A percentile compares a stretch with the other conserved stretches of the same genome.
phyloP scores from a whole-genome alignment of 35 echinoderm and acorn worm genomes.

The Anneissia japonica region DNA sequence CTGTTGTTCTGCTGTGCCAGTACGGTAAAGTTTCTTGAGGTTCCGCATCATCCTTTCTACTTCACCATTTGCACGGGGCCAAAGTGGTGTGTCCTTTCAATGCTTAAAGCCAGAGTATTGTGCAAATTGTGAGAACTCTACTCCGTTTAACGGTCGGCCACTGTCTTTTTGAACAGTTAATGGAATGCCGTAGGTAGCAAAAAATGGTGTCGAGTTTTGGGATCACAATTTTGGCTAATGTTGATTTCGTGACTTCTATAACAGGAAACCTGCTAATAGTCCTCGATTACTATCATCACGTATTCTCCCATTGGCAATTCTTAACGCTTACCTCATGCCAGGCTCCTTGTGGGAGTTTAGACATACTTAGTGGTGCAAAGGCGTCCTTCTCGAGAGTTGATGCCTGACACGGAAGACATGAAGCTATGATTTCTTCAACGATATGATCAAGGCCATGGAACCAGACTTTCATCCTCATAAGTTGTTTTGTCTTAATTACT shows the following conservation, averaged over 20 bases:
- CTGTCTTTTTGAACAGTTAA: conserved; percentile 34
- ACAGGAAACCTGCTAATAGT: conserved; percentile 54
- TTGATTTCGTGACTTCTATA: conserved; percentile 61
- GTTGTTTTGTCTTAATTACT: conserved; percentile 54
- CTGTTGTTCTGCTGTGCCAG: conserved; percentile 29
- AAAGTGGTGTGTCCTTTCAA: conserved; percentile 48
- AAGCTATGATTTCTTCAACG: conserved; percentile 38
- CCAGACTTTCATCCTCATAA: conserved; percentile 66
- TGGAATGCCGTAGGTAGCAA: conserved; percentile 49
- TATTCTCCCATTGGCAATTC: conserved; percentile 33
- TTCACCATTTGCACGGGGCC: conserved; percentile 71
- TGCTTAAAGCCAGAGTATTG: conserved; percentile 55
- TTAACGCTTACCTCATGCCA: conserved; percentile 49
- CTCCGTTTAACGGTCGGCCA: conserved; percentile 58
- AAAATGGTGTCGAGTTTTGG: conserved; percentile 61
- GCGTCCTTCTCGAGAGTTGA: not conserved
- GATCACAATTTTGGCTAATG: conserved; percentile 40
- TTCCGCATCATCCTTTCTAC: conserved; percentile 68
- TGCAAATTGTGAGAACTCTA: conserved; percentile 53
- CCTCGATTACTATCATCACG: conserved; percentile 21
- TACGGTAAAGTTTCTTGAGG: conserved; percentile 48
- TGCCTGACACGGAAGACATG: conserved; percentile 52
- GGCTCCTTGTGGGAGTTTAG: conserved; percentile 11
- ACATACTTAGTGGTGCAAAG: conserved; percentile 39
- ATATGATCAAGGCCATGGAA: conserved; percentile 51